phyloP scores from a whole-genome alignment of 1,140 invertebrate species.

The Diabrotica virgifera region DNA sequence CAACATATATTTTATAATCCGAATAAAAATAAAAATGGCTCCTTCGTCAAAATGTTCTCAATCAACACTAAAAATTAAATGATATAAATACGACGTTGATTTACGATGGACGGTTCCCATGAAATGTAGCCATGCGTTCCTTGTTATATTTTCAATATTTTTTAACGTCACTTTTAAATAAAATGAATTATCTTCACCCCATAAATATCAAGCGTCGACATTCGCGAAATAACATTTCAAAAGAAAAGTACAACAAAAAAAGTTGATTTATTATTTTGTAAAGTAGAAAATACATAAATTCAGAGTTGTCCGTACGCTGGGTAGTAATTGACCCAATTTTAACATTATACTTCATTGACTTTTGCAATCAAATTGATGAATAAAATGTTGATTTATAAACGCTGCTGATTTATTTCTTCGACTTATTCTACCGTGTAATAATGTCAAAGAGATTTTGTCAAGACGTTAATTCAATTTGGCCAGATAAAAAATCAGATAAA shows the following conservation, averaged over 20 bases:
- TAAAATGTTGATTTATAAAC: constrained; percentile 9
- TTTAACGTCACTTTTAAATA: constrained; percentile 18
- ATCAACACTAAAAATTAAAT: neutral
- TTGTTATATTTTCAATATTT: constrained; percentile 13
- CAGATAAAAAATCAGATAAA: neutral
- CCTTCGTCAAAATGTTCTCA: neutral
- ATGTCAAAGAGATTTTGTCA: neutral
- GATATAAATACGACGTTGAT: neutral
- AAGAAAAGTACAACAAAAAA: constrained; percentile 14
- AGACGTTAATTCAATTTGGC: neutral
- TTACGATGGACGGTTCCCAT: neutral
- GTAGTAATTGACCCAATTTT: constrained; percentile 18
- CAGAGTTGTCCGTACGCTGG: constrained; percentile 6
- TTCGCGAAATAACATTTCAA: constrained; percentile 15
- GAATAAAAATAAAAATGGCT: no score
- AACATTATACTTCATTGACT: constrained; percentile 12
- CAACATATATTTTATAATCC: no score
- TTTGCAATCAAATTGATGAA: constrained; percentile 5
- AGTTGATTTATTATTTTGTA: constrained; percentile 20
- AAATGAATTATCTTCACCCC: constrained; percentile 17
- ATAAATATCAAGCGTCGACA: constrained; percentile 11
- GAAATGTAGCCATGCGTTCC: neutral
- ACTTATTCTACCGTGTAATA: neutral
- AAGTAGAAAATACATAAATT: constrained; percentile 20
- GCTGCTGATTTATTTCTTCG: neutral